Evolutionary conservation across 1,140 invertebrate species (phyloP), one percentile per base, ranked within the genome.

Genomic region (Thaumetopoea pityocampa): DNA sequence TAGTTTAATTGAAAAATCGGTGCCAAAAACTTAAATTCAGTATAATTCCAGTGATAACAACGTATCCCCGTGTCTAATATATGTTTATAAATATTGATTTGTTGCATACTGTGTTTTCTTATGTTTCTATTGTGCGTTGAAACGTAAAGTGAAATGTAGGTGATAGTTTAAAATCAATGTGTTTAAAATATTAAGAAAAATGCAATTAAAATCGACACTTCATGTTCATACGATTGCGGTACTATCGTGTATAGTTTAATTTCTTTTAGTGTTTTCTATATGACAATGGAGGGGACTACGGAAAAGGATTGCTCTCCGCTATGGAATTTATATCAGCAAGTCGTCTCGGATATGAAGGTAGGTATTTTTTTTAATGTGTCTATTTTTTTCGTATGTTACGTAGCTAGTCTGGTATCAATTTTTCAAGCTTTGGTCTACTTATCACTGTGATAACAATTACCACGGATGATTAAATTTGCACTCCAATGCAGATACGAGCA

Each of bases 1-100:
- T 17, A 34, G 6, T 38, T 29, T 23, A 38, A 11, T 33, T 14
- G 20, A 26, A 26, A 22, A 46, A 40, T 43, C 32, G 43, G 54
- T 24, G 29, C 26, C 34, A 28, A 16, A 46, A 19, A 40, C 35
- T 48, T 48, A 27, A 34, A 50, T 51, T 35, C 10, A 19, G 38
- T 47, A 33, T n/a, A 36, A 52, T 37, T 57, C 52, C 40, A 36
- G 50, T 44, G 35, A 49, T 47, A 52, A 55, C 35, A 36, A 40
- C 35, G 26, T 45, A 61, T 59, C 29, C 28, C 32, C 38, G 43
- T 48, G 49, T 51, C 40, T 68, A 30, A 51, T 20, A 27, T 53
- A 51, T 80, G 76, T 81, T 81, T 83, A 81, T 81, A 84, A 83
- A 84, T 84, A 84, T 84, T 84, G 80, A 84, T 84, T 80, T 76